Percentiles rank a stretch among this genome's conserved stretches.
Evolutionary conservation across 2,113 vertebrate species (phyloP).

Genomic region (Trematocara zebra): DNA sequence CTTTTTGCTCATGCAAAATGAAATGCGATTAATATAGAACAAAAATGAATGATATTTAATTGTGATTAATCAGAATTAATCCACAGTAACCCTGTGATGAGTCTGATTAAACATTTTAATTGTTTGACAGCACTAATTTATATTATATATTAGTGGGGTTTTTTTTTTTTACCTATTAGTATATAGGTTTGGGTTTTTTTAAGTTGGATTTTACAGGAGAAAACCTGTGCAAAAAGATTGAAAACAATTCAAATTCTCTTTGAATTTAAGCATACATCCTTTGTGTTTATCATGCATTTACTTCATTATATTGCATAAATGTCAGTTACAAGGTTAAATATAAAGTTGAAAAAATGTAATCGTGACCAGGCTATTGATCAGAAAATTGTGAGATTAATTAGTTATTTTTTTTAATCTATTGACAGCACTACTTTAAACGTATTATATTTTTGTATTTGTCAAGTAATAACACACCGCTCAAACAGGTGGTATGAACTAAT

Average conservation of each 20-base stretch:
- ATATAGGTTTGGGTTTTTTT: not conserved
- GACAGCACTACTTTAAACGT: not conserved
- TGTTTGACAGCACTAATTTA: not conserved
- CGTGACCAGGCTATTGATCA: not conserved
- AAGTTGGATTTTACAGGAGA: not conserved
- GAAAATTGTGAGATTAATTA: not conserved
- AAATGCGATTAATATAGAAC: too few species aligned
- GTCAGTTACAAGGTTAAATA: not conserved
- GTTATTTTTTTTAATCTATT: not conserved
- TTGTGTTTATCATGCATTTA: rapidly evolving
- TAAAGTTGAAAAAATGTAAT: not conserved
- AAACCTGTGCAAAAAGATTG: not conserved
- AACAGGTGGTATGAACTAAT: not conserved
- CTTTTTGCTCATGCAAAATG: too few species aligned
- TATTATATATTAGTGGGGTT: not conserved
- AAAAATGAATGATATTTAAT: too few species aligned
- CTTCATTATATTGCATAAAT: not conserved
- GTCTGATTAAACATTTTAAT: not conserved
- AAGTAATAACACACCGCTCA: not conserved
- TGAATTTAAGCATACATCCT: not conserved
- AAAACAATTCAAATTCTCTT: not conserved
- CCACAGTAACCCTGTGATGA: too few species aligned
- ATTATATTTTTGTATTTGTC: not conserved
- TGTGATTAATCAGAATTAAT: too few species aligned
- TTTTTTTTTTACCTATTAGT: not conserved